Conservation (phyloP, 2,888 invertebrate species). For the Bellardia pandia region DNA sequence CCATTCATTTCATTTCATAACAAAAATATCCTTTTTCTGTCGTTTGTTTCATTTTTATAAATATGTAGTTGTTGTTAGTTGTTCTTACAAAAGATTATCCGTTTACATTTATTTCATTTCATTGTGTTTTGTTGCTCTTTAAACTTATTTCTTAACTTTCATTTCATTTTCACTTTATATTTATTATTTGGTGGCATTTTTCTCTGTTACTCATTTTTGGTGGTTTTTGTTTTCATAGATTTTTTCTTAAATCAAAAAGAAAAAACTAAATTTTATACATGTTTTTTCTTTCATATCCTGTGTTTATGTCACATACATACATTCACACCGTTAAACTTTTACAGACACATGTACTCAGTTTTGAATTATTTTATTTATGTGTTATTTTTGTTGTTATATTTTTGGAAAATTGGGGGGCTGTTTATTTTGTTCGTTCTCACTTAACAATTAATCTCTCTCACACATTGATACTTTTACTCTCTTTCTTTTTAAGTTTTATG, state of each 20-base stretch:
- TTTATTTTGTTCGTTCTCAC: conserved; percentile 27
- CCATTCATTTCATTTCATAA: not conserved
- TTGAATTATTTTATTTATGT: conserved; percentile 2
- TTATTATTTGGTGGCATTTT: conserved; percentile 47
- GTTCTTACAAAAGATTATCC: conserved; percentile 23
- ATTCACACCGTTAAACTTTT: not conserved
- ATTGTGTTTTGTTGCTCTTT: conserved; percentile 17
- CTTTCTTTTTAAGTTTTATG: not conserved
- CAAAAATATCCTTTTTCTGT: conserved; percentile 8
- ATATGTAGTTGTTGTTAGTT: conserved; percentile 32
- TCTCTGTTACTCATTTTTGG: conserved; percentile 36
- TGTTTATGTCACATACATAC: conserved; percentile 37
- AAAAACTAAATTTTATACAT: conserved; percentile 49
- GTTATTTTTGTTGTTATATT: conserved; percentile 40
- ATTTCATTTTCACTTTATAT: conserved; percentile 52
- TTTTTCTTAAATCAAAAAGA: conserved; percentile 52
- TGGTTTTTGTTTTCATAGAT: conserved; percentile 67
- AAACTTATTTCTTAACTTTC: conserved; percentile 37
- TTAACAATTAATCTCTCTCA: conserved; percentile 18
- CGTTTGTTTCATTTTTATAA: conserved; percentile 19
- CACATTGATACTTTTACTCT: conserved; percentile 20
- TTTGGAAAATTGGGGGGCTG: conserved; percentile 53
- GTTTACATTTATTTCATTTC: conserved; percentile 33
- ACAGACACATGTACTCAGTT: conserved; percentile 16
- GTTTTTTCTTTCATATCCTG: conserved; percentile 52